Conservation (phyloP, 2,113 vertebrate species). For the Equus przewalskii region DNA sequence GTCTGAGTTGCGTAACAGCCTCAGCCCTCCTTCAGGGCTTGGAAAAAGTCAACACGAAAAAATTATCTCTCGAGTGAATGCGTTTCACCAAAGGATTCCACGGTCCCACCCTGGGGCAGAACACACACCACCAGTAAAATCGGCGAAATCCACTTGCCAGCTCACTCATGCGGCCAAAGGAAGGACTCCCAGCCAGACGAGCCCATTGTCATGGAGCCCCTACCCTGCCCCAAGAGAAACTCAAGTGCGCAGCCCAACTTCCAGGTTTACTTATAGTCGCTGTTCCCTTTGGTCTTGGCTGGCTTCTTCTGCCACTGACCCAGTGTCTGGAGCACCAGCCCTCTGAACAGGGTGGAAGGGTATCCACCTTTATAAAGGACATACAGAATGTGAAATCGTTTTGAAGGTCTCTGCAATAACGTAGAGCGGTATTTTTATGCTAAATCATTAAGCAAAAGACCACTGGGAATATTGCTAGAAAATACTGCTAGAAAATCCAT, state of each 20-base stretch:
- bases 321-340: not conserved
- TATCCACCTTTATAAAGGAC: not conserved
- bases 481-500: not conserved
- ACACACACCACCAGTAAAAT: not conserved
- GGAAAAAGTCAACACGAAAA: not conserved
- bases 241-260: not conserved
- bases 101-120: not conserved
- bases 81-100: not conserved
- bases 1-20: not conserved
- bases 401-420: not conserved
- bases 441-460: not conserved
- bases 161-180: not conserved
- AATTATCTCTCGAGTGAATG: not conserved
- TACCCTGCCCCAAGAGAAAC: accelerated
- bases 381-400: not conserved
- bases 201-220: not conserved
- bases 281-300: not conserved
- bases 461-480: not conserved
- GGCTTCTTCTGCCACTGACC: not conserved
- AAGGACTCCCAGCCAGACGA: not conserved
- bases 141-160: not conserved
- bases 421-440: not conserved
- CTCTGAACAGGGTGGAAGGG: not conserved
- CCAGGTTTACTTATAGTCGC: not conserved
- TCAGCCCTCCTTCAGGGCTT: not conserved